These are phyloP conservation scores for Vireo altiloquus DNA, from an alignment of 2,113 vertebrate species.

Conservation along the genomic window DNA sequence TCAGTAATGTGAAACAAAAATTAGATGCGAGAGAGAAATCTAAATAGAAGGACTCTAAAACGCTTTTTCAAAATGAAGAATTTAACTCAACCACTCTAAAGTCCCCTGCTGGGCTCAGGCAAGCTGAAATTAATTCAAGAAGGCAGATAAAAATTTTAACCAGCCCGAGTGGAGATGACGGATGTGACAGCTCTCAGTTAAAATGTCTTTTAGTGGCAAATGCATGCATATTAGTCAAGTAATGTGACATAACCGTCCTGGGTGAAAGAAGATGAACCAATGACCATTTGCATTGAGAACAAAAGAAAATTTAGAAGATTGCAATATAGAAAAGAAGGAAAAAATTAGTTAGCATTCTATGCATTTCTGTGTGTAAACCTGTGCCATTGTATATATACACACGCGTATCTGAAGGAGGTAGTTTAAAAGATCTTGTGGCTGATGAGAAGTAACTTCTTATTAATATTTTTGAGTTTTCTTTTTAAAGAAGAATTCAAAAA, in stretches of 20 bases:
- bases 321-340: not conserved
- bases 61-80: slow-evolving; percentile 73
- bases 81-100: slow-evolving; percentile 77
- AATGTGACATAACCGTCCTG: slow-evolving; percentile 78
- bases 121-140: slow-evolving; percentile 86
- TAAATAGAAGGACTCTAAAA: slow-evolving; percentile 66
- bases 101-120: slow-evolving; percentile 81
- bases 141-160: slow-evolving; percentile 84
- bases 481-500: not conserved
- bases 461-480: not conserved
- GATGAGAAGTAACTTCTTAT: not conserved
- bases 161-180: slow-evolving; percentile 77
- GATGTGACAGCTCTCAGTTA: slow-evolving; percentile 85
- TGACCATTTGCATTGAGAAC: slow-evolving; percentile 79
- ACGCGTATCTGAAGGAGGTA: not conserved
- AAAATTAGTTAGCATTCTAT: not conserved
- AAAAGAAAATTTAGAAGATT: slow-evolving; percentile 71
- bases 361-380: not conserved
- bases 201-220: slow-evolving; percentile 83
- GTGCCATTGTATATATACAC: not conserved
- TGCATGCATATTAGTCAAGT: slow-evolving; percentile 79
- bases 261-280: slow-evolving; percentile 72
- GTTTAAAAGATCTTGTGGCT: not conserved
- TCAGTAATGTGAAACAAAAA: slow-evolving; percentile 69
- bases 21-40: slow-evolving; percentile 62